Evolutionary conservation across 2,888 invertebrate species (phyloP).

Genomic region (Leucozona laternaria): DNA sequence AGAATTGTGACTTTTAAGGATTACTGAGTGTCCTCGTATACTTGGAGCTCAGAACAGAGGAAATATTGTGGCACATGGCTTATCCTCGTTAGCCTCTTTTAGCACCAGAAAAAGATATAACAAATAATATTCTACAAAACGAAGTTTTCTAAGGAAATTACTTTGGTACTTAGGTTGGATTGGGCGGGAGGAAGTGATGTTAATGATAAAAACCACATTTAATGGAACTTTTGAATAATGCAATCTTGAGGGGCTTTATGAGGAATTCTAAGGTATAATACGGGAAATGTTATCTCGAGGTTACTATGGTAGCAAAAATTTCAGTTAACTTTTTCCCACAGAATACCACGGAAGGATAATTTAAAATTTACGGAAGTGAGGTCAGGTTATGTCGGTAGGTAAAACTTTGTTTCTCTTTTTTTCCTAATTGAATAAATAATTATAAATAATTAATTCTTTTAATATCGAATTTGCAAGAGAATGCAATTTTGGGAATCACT

Average conservation of each 20-base stretch:
- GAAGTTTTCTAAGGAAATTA: slow-evolving; percentile 72
- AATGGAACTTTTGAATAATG: slow-evolving; percentile 71
- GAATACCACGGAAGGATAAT: neutral
- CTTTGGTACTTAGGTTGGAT: slow-evolving; percentile 58
- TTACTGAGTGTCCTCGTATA: slow-evolving; percentile 30
- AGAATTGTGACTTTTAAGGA: slow-evolving; percentile 56
- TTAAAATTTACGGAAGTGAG: neutral
- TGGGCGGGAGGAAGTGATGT: slow-evolving; percentile 3
- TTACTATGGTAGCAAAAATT: slow-evolving; percentile 20
- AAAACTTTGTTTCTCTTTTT: neutral
- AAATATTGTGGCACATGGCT: slow-evolving; percentile 34
- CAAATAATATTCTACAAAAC: slow-evolving; percentile 27
- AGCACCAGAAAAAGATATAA: slow-evolving; percentile 14
- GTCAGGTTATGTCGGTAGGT: neutral
- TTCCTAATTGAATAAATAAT: neutral
- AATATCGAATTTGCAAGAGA: too few species aligned
- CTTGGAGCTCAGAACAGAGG: neutral
- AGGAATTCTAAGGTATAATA: slow-evolving; percentile 12
- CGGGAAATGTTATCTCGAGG: slow-evolving; percentile 49
- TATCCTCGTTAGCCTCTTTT: slow-evolving; percentile 67
- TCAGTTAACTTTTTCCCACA: slow-evolving; percentile 5
- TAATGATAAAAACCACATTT: slow-evolving; percentile 72
- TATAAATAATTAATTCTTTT: too few species aligned
- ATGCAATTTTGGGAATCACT: too few species aligned
- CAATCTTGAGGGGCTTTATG: slow-evolving; percentile 52